phyloP scores from a whole-genome alignment of 2,888 invertebrate species.

The Cremastobaeus sp. region DNA sequence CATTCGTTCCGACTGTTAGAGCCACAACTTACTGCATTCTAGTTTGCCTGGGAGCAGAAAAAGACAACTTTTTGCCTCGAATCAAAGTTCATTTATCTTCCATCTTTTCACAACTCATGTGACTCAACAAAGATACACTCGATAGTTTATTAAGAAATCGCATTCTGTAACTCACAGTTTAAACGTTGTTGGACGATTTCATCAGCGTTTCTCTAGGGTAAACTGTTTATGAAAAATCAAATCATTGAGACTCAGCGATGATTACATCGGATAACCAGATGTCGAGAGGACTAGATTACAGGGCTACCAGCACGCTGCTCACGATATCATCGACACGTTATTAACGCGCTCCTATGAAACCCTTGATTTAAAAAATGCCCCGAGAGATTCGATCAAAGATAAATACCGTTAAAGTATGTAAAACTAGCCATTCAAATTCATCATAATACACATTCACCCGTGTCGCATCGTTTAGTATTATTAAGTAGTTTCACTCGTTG shows the following conservation, averaged over 20 bases:
- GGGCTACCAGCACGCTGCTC: conserved; percentile 65
- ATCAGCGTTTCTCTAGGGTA: conserved; percentile 31
- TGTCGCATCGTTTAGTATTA: too few relatives aligned
- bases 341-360: conserved; percentile 58
- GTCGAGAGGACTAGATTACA: conserved; percentile 63
- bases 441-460: too few relatives aligned
- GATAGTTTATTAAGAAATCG: conserved; percentile 34
- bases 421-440: too few relatives aligned
- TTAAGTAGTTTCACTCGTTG: too few relatives aligned
- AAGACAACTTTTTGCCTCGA: too few relatives aligned
- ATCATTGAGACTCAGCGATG: conserved; percentile 59
- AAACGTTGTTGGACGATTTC: conserved; percentile 34
- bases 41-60: too few relatives aligned
- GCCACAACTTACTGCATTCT: too few relatives aligned
- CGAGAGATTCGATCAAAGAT: conserved; percentile 45
- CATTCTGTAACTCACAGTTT: conserved; percentile 21
- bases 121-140: conserved; percentile 19
- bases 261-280: conserved; percentile 66
- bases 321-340: conserved; percentile 62
- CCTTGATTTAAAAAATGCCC: conserved; percentile 46
- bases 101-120: conserved; percentile 30
- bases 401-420: too few relatives aligned
- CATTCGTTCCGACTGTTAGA: conserved; percentile 21
- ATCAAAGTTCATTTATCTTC: conserved; percentile 6
- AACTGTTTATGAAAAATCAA: conserved; percentile 49